Evolutionary conservation across 2,888 invertebrate species (phyloP).

Genomic region (Fabriciana adippe): DNA sequence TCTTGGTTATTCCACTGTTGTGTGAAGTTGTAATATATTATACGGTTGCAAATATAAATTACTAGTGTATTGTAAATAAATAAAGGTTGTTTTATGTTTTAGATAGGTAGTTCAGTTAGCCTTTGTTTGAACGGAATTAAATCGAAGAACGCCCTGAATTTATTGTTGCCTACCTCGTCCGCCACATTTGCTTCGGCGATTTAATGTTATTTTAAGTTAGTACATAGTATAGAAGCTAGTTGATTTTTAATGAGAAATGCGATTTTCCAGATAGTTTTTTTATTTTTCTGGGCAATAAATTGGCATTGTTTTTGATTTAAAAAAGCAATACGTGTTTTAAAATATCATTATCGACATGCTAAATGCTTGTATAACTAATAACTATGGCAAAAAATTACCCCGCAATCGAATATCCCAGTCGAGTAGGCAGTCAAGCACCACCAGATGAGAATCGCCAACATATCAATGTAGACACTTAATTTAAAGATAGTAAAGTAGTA

Average conservation of each 20-base stretch:
- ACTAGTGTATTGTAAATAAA: slow-evolving; percentile 16
- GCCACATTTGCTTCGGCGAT: slow-evolving; percentile 7
- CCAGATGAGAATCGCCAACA: no score
- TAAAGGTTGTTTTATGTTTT: slow-evolving; percentile 5
- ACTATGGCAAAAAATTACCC: no score
- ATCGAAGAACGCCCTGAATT: slow-evolving; percentile 5
- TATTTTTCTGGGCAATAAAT: background rate
- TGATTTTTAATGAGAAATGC: background rate
- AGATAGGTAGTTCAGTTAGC: background rate
- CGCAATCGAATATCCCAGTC: no score
- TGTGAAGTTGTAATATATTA: slow-evolving; percentile 23
- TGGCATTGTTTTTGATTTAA: no score
- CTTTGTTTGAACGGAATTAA: slow-evolving; percentile 15
- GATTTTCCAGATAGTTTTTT: background rate
- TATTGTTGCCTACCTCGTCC: slow-evolving; percentile 6
- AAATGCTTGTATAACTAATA: no score
- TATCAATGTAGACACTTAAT: no score
- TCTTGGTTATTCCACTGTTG: slow-evolving; percentile 43
- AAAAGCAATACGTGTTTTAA: no score
- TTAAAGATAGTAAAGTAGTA: no score
- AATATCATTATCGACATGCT: no score
- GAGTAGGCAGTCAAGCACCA: no score
- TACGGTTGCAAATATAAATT: slow-evolving; percentile 23
- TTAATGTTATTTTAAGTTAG: slow-evolving; percentile 9
- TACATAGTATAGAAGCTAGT: background rate